Base-by-base conservation (phyloP, 2,797 vertebrate species). In the Lithobates sylvaticus region DNA sequence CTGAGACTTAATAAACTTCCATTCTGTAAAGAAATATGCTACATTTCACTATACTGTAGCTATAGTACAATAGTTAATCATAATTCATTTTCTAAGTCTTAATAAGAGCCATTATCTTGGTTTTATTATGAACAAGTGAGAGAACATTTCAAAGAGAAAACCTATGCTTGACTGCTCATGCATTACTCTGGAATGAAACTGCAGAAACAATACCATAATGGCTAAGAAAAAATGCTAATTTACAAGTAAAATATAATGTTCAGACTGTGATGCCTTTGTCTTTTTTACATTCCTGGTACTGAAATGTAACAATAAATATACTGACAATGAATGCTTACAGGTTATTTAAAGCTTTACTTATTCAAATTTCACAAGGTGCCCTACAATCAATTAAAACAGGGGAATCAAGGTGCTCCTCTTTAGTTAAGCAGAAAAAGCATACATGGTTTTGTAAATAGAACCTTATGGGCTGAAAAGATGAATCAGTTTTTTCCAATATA, bases 91-190 rank as follows among this genome's bases (percentile, higher is more conserved):
- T 76, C 76, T 67, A 81, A 81, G 72, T 81, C 47, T 76, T 81
- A 86, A 76, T 81, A 81, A 81, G 78, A 86, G 54, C 34, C 64
- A 81, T 86, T 86, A 86, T 86, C 84, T 86, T 81, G 32, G 61
- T 76, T 86, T 76, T 81, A 76, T 86, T 86, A 81, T 86, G 64
- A 86, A 75, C 70, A 54, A 86, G 73, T 76, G 65, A 74, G 84
- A 86, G 84, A 67, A 76, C 78, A 81, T 81, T 86, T 86, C 72
- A 86, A 70, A 81, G 65, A 81, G 47, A 86, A 76, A 72, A 70
- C 18, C 42, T 27, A 86, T 81, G 84, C 78, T 86, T 86, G 71
- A 75, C 78, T 81, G 72, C 84, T 76, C 78, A 76, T 42, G 84
- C 78, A 70, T 86, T 86, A 75, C 71, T 58, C 12, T 75, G 32